phyloP scores from a whole-genome alignment of 2,113 vertebrate species.

The Petrocephalus zakoni region DNA sequence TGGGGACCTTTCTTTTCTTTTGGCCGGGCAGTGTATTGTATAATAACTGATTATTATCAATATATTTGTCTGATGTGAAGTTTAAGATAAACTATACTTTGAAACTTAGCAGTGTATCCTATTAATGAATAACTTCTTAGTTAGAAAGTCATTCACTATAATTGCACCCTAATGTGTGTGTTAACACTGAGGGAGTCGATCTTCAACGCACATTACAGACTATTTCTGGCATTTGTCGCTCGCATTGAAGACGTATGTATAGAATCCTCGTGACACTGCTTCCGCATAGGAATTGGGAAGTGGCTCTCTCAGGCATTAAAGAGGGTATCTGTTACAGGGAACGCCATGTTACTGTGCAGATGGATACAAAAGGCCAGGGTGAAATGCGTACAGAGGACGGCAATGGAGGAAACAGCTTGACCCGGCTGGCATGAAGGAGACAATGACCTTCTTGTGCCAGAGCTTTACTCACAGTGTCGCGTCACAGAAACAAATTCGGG shows the following conservation, averaged over 20 bases:
- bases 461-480: background rate
- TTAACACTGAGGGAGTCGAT: background rate
- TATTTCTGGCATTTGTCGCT: background rate
- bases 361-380: constrained; percentile 7
- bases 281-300: background rate
- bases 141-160: background rate
- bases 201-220: background rate
- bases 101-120: background rate
- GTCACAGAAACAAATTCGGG: constrained; percentile 15
- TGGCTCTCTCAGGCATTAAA: background rate
- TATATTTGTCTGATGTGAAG: background rate
- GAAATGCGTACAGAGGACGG: background rate
- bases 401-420: background rate
- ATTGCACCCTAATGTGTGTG: background rate
- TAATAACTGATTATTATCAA: background rate
- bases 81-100: background rate
- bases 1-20: too few species aligned
- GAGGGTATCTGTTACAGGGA: background rate
- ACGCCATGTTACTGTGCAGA: background rate
- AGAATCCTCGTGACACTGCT: background rate
- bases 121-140: background rate
- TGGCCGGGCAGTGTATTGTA: background rate
- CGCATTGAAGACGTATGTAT: background rate
- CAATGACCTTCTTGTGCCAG: constrained; percentile 18
- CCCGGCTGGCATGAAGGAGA: background rate